phyloP scores from a whole-genome alignment of 2,113 vertebrate genomes.

The Cyanoliseus patagonus region DNA sequence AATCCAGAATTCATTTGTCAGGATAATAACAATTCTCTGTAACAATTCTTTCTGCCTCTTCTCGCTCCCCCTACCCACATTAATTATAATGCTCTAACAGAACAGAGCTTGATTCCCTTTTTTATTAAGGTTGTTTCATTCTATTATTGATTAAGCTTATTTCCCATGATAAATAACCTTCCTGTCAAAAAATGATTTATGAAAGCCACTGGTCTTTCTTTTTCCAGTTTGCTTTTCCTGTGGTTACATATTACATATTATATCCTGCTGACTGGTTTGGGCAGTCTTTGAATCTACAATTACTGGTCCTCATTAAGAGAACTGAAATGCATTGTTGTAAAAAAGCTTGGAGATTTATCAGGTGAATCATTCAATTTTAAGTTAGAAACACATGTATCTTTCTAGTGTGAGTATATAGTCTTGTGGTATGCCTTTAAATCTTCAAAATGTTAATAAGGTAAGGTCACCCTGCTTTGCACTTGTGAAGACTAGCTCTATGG shows the following conservation, averaged over 20 bases:
- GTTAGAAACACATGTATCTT: background rate
- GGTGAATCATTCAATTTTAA: background rate
- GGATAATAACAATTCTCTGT: conserved; percentile 51
- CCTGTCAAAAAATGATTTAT: conserved; percentile 72
- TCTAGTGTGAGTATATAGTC: background rate
- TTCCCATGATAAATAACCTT: conserved; percentile 70
- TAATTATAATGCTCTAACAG: conserved; percentile 64
- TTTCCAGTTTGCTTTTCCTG: conserved; percentile 64
- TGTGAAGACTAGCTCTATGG: background rate
- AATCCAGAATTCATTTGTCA: conserved; percentile 55
- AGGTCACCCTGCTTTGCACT: background rate
- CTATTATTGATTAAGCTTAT: conserved; percentile 72
- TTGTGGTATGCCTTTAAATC: background rate
- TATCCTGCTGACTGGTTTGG: conserved; percentile 52
- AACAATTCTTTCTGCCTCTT: conserved; percentile 60
- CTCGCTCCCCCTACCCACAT: conserved; percentile 33
- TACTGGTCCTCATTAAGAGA: conserved; percentile 32
- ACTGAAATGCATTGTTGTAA: background rate
- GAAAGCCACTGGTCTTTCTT: conserved; percentile 57
- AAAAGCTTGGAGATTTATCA: background rate
- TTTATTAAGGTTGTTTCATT: conserved; percentile 70
- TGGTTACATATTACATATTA: conserved; percentile 61
- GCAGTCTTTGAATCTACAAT: conserved; percentile 52
- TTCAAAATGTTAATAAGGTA: background rate
- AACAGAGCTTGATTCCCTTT: conserved; percentile 62